phyloP scores from a whole-genome alignment of 30 jellyfish, hydroid and myxozoan genomes.

The Turritopsis rubra region DNA sequence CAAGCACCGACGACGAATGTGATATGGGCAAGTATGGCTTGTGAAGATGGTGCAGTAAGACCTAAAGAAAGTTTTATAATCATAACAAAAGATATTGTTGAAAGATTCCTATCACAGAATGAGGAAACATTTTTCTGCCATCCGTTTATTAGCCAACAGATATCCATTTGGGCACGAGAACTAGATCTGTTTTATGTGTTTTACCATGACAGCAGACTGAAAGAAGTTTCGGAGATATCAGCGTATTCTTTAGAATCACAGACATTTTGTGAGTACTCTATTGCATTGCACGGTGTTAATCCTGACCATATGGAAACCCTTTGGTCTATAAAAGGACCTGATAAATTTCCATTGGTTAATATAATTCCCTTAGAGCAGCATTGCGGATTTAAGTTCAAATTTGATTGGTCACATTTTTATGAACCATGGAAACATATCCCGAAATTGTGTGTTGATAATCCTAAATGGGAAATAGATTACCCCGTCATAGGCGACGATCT shows the following conservation, averaged over 20 bases:
- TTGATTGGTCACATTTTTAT: conserved; percentile 31
- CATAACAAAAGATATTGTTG: conserved; percentile 62
- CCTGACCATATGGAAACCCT: conserved; percentile 48
- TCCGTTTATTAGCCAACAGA: conserved; percentile 80
- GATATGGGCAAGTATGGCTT: conserved; percentile 78
- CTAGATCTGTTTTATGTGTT: conserved; percentile 32
- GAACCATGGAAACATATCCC: conserved; percentile 66
- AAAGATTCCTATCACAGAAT: conserved; percentile 49
- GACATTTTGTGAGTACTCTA: conserved; percentile 38
- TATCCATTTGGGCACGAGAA: conserved; percentile 62
- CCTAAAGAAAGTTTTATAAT: conserved; percentile 78
- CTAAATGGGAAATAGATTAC: conserved; percentile 56
- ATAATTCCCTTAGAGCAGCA: neutral
- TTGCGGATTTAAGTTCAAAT: neutral
- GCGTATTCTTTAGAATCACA: neutral
- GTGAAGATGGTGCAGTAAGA: conserved; percentile 43
- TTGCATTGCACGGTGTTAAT: conserved; percentile 73
- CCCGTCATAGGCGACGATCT: neutral
- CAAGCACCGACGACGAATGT: conserved; percentile 34
- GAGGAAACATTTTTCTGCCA: conserved; percentile 53
- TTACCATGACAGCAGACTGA: conserved; percentile 57
- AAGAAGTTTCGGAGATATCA: conserved; percentile 46
- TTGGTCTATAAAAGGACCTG: conserved; percentile 30
- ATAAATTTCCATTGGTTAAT: neutral
- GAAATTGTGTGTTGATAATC: conserved; percentile 42